Percentiles rank a stretch among this genome's conserved stretches.
Conservation (phyloP, 2,888 invertebrate genomes). For the Iphiclides podalirius region DNA sequence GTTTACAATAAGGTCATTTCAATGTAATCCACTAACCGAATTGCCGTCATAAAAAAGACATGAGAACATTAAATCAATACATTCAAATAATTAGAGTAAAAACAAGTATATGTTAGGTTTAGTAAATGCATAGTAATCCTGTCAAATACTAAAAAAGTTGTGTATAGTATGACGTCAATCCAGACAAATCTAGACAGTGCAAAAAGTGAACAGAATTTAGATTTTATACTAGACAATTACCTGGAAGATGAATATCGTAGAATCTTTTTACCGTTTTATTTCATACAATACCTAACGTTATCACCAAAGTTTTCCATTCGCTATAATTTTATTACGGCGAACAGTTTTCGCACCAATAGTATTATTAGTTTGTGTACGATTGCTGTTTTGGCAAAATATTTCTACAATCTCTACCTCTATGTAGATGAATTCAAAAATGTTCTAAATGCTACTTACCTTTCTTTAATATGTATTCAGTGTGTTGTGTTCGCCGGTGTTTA, state of each 20-base stretch:
- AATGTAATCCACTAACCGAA: too few relatives aligned
- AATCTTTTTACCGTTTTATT: background rate
- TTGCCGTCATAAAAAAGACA: too few relatives aligned
- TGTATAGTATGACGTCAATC: too few relatives aligned
- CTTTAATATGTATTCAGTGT: background rate
- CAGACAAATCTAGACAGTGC: too few relatives aligned
- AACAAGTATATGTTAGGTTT: too few relatives aligned
- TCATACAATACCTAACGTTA: background rate
- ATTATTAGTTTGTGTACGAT: background rate
- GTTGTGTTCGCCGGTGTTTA: background rate
- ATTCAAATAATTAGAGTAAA: too few relatives aligned
- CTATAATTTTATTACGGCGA: background rate
- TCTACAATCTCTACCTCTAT: background rate
- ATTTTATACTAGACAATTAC: slow-evolving; percentile 2
- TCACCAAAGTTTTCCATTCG: slow-evolving; percentile 1
- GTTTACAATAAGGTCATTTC: too few relatives aligned
- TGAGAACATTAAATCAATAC: too few relatives aligned
- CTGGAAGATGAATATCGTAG: background rate
- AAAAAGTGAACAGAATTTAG: too few relatives aligned
- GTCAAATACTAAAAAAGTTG: too few relatives aligned
- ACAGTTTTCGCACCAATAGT: background rate
- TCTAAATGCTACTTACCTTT: background rate
- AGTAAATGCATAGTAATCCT: too few relatives aligned
- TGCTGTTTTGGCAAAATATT: background rate
- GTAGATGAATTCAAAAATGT: background rate